Conservation (phyloP, 2,888 invertebrate genomes). For the Synanthedon andrenaeformis region DNA sequence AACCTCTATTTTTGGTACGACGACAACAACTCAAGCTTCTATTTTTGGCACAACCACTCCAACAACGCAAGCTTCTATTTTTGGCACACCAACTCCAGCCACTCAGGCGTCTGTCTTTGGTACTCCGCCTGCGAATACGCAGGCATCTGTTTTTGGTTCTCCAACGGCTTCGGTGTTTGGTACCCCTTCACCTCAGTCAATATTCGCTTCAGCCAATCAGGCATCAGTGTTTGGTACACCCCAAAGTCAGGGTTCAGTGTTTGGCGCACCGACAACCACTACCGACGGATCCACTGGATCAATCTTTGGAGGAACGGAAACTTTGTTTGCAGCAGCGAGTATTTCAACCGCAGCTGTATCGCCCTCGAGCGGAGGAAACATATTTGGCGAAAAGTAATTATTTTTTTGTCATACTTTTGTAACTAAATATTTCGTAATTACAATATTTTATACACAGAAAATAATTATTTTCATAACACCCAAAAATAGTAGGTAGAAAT, state of each 20-base stretch:
- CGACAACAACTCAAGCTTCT: conserved; percentile 18
- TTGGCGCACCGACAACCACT: conserved; percentile 26
- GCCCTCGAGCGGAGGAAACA: conserved; percentile 35
- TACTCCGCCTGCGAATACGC: conserved; percentile 14
- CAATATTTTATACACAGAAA: neutral
- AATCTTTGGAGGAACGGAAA: conserved; percentile 39
- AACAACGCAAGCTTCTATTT: conserved; percentile 14
- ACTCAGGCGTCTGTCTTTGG: conserved; percentile 18
- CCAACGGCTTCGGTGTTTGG: conserved; percentile 12
- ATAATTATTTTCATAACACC: neutral
- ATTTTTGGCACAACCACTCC: conserved; percentile 16
- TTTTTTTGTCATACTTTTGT: neutral
- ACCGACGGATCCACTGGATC: conserved; percentile 29
- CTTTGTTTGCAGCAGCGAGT: conserved; percentile 52
- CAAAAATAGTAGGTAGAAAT: too few relatives aligned
- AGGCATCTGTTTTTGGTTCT: conserved; percentile 7
- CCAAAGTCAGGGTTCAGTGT: conserved; percentile 10
- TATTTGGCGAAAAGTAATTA: conserved; percentile 48
- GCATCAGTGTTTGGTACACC: conserved; percentile 3
- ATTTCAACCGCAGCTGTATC: conserved; percentile 53
- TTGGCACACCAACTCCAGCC: conserved; percentile 18
- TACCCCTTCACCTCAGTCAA: conserved; percentile 1
- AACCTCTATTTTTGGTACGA: conserved; percentile 18
- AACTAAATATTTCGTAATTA: neutral
- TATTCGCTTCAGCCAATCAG: conserved; percentile 2